Evolutionary conservation across 2,888 invertebrate species (phyloP), one percentile per base, ranked within the genome.

Genomic region (Lithophane socia): DNA sequence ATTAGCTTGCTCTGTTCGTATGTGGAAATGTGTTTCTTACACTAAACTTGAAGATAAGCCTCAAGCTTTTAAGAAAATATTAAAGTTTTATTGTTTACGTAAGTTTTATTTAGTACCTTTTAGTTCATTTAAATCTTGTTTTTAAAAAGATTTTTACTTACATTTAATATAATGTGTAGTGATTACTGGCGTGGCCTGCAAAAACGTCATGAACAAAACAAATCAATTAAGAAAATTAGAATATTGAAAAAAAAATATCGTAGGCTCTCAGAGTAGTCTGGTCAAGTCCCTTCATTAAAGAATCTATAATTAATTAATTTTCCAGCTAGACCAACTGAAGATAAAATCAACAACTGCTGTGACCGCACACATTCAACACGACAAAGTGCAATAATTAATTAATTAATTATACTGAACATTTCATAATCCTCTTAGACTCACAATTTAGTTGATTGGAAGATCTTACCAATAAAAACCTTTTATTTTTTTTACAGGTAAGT

Each of bases 401-500:
- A 47, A 75, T 47, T 13, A 24, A 10, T 2, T 52, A 18, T n/a
- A 49, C 56, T 4, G 16, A 56, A 56, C 16, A 56, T 64, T 64
- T 56, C 10, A 47, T 54, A 29, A 74, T 63, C 21, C 29, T 16
- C 29, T 56, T 12, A n/a, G 54, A 47, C 37, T 56, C 47, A 13
- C 63, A 37, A 49, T 56, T 56, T 24, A 68, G 13, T 42, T n/a
- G 16, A 63, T 63, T 58, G 56, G 29, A 49, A 37, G 29, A n/a
- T 1, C 54, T n/a, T n/a, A 24, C 5, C 12, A 24, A 56, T 66
- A 37, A 60, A 47, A 24, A 16, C 8, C 2, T 42, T 64, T 49
- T 63, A 18, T 73, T 49, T 60, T 4, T 65, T 60, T 78, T 60
- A 79, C 72, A 78, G 79, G 78, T 78, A 78, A 78, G 78, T 72